Conservation (phyloP, 2,888 invertebrate genomes). For the Scotopteryx bipunctaria region DNA sequence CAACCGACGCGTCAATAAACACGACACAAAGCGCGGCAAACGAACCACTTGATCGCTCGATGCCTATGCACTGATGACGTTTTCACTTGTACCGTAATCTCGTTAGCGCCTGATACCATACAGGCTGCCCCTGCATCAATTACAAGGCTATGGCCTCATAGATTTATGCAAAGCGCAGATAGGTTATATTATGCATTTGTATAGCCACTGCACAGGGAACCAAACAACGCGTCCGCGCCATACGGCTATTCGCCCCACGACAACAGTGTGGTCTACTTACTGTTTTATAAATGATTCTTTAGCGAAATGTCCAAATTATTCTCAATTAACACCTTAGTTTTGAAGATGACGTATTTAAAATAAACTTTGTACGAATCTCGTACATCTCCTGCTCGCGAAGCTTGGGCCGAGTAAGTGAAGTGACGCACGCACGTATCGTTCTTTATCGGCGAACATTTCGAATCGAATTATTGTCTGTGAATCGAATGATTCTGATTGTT, state of each 20-base stretch:
- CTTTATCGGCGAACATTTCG: neutral
- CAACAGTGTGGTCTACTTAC: constrained; percentile 64
- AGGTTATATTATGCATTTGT: constrained; percentile 82
- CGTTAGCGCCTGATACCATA: constrained; percentile 65
- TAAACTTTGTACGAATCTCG: constrained; percentile 70
- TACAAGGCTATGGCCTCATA: constrained; percentile 72
- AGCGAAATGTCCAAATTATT: constrained; percentile 53
- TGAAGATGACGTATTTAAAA: constrained; percentile 77
- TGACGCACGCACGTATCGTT: constrained; percentile 55
- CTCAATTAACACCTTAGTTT: constrained; percentile 59
- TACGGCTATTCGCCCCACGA: constrained; percentile 45
- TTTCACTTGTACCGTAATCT: constrained; percentile 69
- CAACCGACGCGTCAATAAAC: constrained; percentile 76
- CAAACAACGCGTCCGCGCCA: constrained; percentile 71
- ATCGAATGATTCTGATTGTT: neutral
- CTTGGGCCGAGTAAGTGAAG: constrained; percentile 58
- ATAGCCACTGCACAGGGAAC: constrained; percentile 72
- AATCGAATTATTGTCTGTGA: constrained; percentile 26
- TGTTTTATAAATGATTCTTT: constrained; percentile 55
- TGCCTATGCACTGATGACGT: constrained; percentile 61
- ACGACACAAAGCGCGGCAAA: constrained; percentile 68
- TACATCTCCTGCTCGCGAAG: constrained; percentile 73
- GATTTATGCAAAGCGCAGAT: constrained; percentile 74
- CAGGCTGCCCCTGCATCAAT: constrained; percentile 66
- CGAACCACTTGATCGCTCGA: constrained; percentile 53